Evolutionary conservation across 2,113 vertebrate species (phyloP), one percentile per base, ranked within the genome.

Genomic region (Melanocharis versteri): DNA sequence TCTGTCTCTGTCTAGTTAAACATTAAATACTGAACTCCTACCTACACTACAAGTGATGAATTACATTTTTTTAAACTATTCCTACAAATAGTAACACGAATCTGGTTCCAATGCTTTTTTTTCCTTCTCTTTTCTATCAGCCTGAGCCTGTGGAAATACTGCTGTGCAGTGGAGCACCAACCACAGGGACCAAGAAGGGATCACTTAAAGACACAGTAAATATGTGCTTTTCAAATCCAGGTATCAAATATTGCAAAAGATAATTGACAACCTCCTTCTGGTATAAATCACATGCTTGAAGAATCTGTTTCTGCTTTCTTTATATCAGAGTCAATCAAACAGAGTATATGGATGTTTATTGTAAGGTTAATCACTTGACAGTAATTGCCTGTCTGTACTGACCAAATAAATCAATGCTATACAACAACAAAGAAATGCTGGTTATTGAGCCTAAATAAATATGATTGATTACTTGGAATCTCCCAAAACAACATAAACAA

Each of bases 381-480:
- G 76, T 94, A 97, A 97, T 91, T 97, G 77, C 66, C 70, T 93
- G 15, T 82, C 65, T 87, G 54, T 76, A 84, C 28, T 54, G 50
- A 66, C 54, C 61, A 93, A 96, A 95, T 93, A 97, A 95, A 96
- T 96, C 78, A 76, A 87, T 97, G 95, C 73, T 79, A 61, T 28
- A 62, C 35, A 77, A 23, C 70, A 76, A 42, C 54, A 62, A 77
- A 77, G n/a, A 50, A 18, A 85, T 91, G 60, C 35, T 94, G 85
- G 70, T 94, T 97, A 94, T 95, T 86, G 96, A 96, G 77, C 57
- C 94, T 96, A 89, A 47, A 95, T 91, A 88, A 94, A 91, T 68
- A 96, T 93, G 94, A 98, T 90, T 97, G 92, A 98, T 93, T 91
- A 61, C 45, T 91, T 56, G 48, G 92, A 92, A 45, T 78, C 78